Conservation (phyloP, 2,113 vertebrate genomes). For the Seriola rivoliana region DNA sequence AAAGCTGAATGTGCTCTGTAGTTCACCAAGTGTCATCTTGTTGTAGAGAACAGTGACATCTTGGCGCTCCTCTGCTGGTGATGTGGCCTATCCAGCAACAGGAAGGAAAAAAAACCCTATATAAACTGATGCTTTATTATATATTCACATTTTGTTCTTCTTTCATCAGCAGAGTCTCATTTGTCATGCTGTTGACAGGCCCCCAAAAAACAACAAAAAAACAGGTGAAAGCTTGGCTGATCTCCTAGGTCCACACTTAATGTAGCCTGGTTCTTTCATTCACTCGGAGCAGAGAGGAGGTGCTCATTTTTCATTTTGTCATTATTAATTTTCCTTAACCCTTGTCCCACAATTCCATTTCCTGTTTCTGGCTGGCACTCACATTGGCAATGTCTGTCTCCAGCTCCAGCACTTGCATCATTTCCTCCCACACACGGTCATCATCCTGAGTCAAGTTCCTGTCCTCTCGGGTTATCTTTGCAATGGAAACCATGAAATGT, state of each 20-base stretch:
- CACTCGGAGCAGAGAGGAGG: constrained; percentile 9
- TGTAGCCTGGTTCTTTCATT: constrained; percentile 26
- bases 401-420: constrained; percentile 91
- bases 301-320: constrained; percentile 57
- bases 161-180: constrained; percentile 35
- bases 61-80: constrained; percentile 92
- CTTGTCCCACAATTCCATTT: constrained; percentile 32
- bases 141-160: constrained; percentile 29
- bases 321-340: constrained; percentile 27
- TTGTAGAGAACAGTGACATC: constrained; percentile 95
- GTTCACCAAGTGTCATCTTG: constrained; percentile 90
- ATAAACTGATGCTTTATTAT: constrained; percentile 15
- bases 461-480: constrained; percentile 91
- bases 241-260: constrained; percentile 13
- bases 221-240: constrained; percentile 17
- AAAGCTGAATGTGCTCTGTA: constrained; percentile 89
- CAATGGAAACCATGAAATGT: constrained; percentile 93
- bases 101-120: constrained; percentile 3
- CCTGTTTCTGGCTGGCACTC: constrained; percentile 73
- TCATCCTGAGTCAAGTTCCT: constrained; percentile 87
- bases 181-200: constrained; percentile 30
- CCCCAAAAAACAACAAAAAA: neutral
- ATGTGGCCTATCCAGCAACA: constrained; percentile 87
- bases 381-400: constrained; percentile 95
- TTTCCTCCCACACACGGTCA: constrained; percentile 88